phyloP scores from a whole-genome alignment of 2,888 invertebrate species.

The Caenorhabditis sinica region DNA sequence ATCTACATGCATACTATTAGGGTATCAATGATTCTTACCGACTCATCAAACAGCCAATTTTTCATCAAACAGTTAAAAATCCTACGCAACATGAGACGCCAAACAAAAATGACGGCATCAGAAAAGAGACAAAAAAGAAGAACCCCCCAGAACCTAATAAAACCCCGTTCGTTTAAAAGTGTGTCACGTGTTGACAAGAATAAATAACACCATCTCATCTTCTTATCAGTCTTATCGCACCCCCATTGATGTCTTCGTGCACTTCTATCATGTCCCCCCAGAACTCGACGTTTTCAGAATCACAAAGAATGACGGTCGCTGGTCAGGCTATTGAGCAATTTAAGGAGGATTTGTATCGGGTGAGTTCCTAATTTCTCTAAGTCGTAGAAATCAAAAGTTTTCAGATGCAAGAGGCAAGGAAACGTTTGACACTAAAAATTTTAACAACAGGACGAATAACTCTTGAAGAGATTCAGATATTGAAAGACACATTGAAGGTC shows the following conservation, averaged over 20 bases:
- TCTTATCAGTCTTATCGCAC: slow-evolving; percentile 37
- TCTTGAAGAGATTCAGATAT: slow-evolving; percentile 56
- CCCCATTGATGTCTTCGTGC: slow-evolving; percentile 7
- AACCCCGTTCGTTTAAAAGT: not conserved
- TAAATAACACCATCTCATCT: slow-evolving; percentile 31
- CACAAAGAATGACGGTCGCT: slow-evolving; percentile 37
- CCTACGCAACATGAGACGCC: too few relatives aligned
- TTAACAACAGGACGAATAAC: slow-evolving; percentile 55
- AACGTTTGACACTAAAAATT: slow-evolving; percentile 72
- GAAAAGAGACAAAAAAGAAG: not conserved
- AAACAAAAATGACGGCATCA: not conserved
- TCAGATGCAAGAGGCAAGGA: slow-evolving; percentile 79
- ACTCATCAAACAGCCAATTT: too few relatives aligned
- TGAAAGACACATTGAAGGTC: slow-evolving; percentile 63
- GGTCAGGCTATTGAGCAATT: slow-evolving; percentile 78
- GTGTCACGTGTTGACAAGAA: slow-evolving; percentile 42
- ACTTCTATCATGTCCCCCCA: not conserved
- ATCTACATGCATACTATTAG: slow-evolving; percentile 2
- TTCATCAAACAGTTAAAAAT: too few relatives aligned
- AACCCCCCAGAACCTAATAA: not conserved
- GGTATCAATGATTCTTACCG: too few relatives aligned
- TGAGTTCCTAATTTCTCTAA: slow-evolving; percentile 23
- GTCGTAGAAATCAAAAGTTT: too few relatives aligned
- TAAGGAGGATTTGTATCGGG: slow-evolving; percentile 76
- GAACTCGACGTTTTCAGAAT: slow-evolving; percentile 44